Percentiles rank a stretch among this genome's conserved stretches.
Conservation (phyloP, 1,140 invertebrate species). For the Drosophila azteca region DNA sequence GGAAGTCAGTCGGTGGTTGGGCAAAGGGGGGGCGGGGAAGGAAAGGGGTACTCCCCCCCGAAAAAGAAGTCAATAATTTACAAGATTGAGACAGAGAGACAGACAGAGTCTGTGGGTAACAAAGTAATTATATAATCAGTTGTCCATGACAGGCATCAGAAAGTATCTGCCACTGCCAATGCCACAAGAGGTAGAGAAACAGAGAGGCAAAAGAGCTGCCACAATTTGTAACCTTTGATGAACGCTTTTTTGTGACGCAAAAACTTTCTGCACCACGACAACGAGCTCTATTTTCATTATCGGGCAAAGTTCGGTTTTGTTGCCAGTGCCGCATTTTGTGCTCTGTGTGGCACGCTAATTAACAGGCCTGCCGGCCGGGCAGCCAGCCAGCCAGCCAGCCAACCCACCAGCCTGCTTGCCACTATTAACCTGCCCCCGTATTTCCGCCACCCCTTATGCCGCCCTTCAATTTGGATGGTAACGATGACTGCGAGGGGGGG, state of each 20-base stretch:
- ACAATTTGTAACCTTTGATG: conserved; percentile 78
- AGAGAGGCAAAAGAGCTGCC: conserved; percentile 39
- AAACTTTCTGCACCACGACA: conserved; percentile 61
- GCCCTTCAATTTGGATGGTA: not conserved
- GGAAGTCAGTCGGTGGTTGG: too few species aligned
- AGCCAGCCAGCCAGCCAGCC: conserved; percentile 38
- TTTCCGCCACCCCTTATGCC: conserved; percentile 2
- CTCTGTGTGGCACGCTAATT: conserved; percentile 46
- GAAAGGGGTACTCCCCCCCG: too few species aligned
- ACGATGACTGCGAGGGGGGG: too few species aligned
- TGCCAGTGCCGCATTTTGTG: conserved; percentile 65
- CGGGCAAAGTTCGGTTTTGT: conserved; percentile 70
- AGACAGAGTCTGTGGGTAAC: conserved; percentile 5
- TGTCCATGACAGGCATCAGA: conserved; percentile 61
- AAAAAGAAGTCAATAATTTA: not conserved
- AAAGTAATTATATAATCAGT: conserved; percentile 70
- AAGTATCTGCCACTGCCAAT: not conserved
- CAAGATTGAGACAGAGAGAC: conserved; percentile 4
- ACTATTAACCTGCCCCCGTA: conserved; percentile 18
- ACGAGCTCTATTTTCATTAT: conserved; percentile 76
- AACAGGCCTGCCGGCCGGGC: conserved; percentile 58
- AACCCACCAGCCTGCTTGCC: conserved; percentile 1
- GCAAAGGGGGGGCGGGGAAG: too few species aligned
- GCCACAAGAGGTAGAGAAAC: not conserved
- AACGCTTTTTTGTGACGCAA: conserved; percentile 66